Evolutionary conservation across 2,888 invertebrate species (phyloP).

Genomic region (Noctuana brunneofusca): DNA sequence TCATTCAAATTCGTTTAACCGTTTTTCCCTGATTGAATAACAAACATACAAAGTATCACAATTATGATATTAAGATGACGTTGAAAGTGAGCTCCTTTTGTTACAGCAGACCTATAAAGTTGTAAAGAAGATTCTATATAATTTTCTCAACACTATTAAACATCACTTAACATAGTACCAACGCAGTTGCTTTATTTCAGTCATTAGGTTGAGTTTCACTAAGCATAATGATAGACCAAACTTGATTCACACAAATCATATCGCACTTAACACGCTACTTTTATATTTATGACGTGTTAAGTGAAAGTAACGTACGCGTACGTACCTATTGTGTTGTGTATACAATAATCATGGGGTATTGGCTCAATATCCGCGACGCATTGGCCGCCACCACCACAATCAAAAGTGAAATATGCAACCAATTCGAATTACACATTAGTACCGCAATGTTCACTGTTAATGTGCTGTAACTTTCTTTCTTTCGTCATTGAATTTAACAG

Average conservation of each 20-base stretch:
- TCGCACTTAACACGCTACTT: constrained; percentile 17
- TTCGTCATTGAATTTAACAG: background rate
- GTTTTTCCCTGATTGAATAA: too few relatives aligned
- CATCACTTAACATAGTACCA: background rate
- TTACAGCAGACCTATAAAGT: background rate
- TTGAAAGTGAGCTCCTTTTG: background rate
- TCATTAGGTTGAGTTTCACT: constrained; percentile 8
- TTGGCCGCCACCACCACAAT: constrained; percentile 10
- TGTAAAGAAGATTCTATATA: background rate
- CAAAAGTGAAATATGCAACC: constrained; percentile 13
- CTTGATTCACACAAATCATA: constrained; percentile 16
- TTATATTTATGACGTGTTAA: constrained; percentile 44
- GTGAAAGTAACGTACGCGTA: constrained; percentile 46
- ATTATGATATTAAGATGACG: too few relatives aligned
- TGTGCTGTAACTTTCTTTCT: constrained; percentile 30
- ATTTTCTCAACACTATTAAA: constrained; percentile 4
- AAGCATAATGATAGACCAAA: constrained; percentile 15
- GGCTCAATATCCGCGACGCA: constrained; percentile 64
- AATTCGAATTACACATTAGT: constrained; percentile 8
- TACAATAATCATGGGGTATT: constrained; percentile 52
- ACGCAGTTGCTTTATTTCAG: constrained; percentile 3
- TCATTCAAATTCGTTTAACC: too few relatives aligned
- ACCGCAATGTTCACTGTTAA: constrained; percentile 3
- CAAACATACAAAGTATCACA: too few relatives aligned
- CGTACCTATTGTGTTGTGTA: constrained; percentile 46